These are phyloP conservation scores for Phymanthus crucifer DNA, from an alignment of 92 coral and sea anemone genomes.

Conservation along the genomic window DNA sequence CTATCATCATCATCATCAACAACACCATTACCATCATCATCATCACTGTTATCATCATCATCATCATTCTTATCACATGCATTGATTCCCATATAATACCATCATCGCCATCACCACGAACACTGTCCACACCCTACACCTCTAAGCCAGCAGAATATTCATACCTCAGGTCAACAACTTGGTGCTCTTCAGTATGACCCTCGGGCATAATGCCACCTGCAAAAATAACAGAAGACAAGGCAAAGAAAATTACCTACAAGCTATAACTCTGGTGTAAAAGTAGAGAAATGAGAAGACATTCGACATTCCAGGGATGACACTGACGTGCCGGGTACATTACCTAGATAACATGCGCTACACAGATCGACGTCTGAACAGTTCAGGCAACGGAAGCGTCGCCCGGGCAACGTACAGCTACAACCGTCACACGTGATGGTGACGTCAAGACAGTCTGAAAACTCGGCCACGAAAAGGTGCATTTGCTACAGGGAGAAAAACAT, in stretches of 20 bases:
- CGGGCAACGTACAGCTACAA: constrained; percentile 71
- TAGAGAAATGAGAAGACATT: not conserved
- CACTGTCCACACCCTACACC: not conserved
- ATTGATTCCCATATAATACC: too few relatives aligned
- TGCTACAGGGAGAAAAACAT: constrained; percentile 36
- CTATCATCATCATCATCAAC: not conserved
- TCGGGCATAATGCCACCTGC: constrained; percentile 87
- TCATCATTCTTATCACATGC: not conserved
- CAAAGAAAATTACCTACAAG: not conserved
- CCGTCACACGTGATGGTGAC: constrained; percentile 97
- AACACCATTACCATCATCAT: not conserved
- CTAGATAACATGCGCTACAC: constrained; percentile 77
- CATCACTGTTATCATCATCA: not conserved
- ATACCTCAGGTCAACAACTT: constrained; percentile 87
- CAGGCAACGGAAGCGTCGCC: constrained; percentile 88
- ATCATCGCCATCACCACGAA: too few relatives aligned
- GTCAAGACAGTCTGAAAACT: constrained; percentile 84
- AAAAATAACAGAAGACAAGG: not conserved
- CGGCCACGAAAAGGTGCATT: constrained; percentile 93
- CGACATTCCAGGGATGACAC: too few relatives aligned
- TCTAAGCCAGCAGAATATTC: not conserved
- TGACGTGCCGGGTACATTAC: constrained; percentile 35
- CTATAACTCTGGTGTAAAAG: too few relatives aligned
- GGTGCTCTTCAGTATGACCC: constrained; percentile 77
- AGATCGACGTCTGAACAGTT: constrained; percentile 90